phyloP scores from a whole-genome alignment of 2,797 vertebrate species.

The Oreochromis grahami region DNA sequence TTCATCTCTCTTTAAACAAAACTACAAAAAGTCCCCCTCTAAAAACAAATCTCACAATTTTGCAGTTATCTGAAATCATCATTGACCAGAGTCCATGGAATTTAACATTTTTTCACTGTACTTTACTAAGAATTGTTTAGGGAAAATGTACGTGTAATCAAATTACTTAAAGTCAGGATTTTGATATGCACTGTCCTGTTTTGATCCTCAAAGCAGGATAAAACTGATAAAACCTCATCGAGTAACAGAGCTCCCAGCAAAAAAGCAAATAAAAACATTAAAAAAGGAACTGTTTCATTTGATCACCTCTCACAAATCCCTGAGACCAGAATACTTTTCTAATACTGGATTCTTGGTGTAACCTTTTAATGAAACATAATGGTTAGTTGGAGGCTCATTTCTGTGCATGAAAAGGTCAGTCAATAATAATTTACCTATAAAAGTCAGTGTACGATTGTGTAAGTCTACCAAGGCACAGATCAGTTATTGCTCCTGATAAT shows the following conservation, averaged over 20 bases:
- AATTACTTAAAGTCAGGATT: not conserved
- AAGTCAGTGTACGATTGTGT: not conserved
- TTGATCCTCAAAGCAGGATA: not conserved
- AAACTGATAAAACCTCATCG: not conserved
- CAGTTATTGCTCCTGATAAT: not conserved
- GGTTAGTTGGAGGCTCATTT: not conserved
- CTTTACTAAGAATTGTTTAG: not conserved
- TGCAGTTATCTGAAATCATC: not conserved
- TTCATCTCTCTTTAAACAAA: rapidly evolving
- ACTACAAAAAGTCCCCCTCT: rapidly evolving
- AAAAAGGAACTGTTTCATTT: not conserved
- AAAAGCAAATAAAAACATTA: not conserved
- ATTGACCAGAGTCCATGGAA: rapidly evolving
- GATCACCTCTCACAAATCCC: not conserved
- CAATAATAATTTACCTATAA: not conserved
- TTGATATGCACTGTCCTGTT: not conserved
- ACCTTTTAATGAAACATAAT: not conserved
- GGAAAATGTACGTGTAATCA: not conserved
- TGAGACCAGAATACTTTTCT: not conserved
- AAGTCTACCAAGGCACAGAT: not conserved
- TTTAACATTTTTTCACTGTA: not conserved
- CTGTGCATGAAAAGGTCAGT: not conserved
- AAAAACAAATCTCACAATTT: not conserved
- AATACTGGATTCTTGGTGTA: not conserved
- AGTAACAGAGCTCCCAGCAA: rapidly evolving